Evolutionary conservation across 1,140 invertebrate species (phyloP).

Genomic region (Coelopa frigida): DNA sequence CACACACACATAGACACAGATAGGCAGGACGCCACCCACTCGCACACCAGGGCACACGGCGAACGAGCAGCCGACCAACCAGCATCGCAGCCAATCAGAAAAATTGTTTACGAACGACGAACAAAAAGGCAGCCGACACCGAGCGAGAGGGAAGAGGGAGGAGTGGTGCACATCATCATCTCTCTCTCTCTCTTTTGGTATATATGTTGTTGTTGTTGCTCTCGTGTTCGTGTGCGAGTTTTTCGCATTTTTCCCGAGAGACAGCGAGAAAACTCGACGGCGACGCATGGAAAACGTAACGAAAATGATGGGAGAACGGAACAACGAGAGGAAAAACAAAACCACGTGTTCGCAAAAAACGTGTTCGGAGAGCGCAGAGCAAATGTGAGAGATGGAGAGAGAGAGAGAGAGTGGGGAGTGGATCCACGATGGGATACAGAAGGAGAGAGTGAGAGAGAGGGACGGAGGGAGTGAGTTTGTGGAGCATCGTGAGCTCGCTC

Average conservation of each 20-base stretch:
- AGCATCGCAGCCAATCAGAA: conserved; percentile 34
- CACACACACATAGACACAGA: conserved; percentile 1
- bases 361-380: background rate
- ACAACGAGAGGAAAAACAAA: too few species aligned
- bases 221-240: too few species aligned
- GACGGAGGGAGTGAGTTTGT: too few species aligned
- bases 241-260: too few species aligned
- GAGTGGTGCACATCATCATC: background rate
- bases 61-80: conserved; percentile 4
- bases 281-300: too few species aligned
- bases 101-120: conserved; percentile 44
- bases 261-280: too few species aligned
- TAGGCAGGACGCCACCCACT: background rate
- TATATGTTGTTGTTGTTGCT: too few species aligned
- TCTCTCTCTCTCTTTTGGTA: background rate
- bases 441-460: background rate
- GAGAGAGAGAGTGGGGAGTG: too few species aligned
- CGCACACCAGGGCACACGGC: background rate
- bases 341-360: conserved; percentile 10
- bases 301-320: too few species aligned
- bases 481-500: too few species aligned
- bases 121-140: conserved; percentile 25
- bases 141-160: conserved; percentile 16
- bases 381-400: background rate
- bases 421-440: too few species aligned